A percentile compares a stretch with the other conserved stretches of the same genome.
phyloP scores from a whole-genome alignment of 2,797 vertebrate species.

The Labeo calbasu region DNA sequence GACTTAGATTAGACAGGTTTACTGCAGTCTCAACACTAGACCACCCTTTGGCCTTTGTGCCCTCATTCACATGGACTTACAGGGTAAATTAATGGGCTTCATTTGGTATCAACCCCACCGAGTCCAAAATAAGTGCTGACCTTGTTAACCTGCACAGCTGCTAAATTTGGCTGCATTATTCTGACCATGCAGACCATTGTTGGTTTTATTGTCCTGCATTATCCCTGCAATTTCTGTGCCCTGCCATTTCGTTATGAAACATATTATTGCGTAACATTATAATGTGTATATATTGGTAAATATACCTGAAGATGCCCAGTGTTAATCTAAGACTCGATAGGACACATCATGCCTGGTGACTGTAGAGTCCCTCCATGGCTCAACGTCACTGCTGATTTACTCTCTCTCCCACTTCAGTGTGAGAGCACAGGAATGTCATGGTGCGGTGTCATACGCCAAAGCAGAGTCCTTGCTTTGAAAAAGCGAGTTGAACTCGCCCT shows the following conservation, averaged over 20 bases:
- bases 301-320: not conserved
- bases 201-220: not conserved
- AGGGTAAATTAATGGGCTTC: constrained; percentile 39
- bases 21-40: constrained; percentile 24
- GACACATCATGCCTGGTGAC: constrained; percentile 3
- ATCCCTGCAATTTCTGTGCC: not conserved
- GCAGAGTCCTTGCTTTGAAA: constrained; percentile 58
- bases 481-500: constrained; percentile 35
- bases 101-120: constrained; percentile 37
- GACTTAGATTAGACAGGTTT: constrained; percentile 56
- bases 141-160: constrained; percentile 38
- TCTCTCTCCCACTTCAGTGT: constrained; percentile 64
- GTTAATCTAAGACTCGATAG: not conserved
- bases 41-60: constrained; percentile 38
- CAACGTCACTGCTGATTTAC: constrained; percentile 45
- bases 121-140: constrained; percentile 45
- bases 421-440: constrained; percentile 75
- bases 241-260: not conserved
- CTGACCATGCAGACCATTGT: not conserved
- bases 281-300: not conserved
- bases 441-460: constrained; percentile 70
- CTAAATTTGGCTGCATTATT: constrained; percentile 26
- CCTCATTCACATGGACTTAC: constrained; percentile 42
- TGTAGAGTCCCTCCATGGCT: constrained; percentile 31
- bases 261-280: not conserved